phyloP scores from a whole-genome alignment of 2,888 invertebrate species.

The Orgyia antiqua region DNA sequence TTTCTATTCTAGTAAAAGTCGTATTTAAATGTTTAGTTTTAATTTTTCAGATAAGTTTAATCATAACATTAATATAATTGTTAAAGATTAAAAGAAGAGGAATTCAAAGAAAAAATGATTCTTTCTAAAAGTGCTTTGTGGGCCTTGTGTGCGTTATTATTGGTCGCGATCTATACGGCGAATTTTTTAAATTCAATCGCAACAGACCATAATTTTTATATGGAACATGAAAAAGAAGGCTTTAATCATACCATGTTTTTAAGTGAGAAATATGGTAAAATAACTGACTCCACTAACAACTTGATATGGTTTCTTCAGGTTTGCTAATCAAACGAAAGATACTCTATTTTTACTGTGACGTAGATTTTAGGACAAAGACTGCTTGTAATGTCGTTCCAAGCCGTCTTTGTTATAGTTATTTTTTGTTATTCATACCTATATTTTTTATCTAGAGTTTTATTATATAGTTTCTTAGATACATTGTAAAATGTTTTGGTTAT shows the following conservation, averaged over 20 bases:
- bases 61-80: slow-evolving; percentile 1
- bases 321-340: not conserved
- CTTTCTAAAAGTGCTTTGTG: slow-evolving; percentile 80
- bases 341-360: slow-evolving; percentile 13
- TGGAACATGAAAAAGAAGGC: slow-evolving; percentile 47
- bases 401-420: no score
- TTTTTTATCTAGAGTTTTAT: no score
- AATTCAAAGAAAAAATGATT: slow-evolving; percentile 68
- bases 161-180: slow-evolving; percentile 83
- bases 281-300: slow-evolving; percentile 76
- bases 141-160: slow-evolving; percentile 78
- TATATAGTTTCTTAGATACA: no score
- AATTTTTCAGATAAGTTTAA: not conserved
- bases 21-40: no score
- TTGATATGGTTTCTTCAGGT: slow-evolving; percentile 90
- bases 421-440: no score
- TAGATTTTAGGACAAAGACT: slow-evolving; percentile 20
- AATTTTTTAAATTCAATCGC: slow-evolving; percentile 83
- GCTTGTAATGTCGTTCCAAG: slow-evolving; percentile 2
- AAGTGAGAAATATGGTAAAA: slow-evolving; percentile 55
- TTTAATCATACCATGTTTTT: slow-evolving; percentile 51
- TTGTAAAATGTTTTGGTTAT: no score
- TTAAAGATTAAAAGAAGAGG: slow-evolving; percentile 11
- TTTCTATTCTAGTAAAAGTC: no score
- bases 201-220: slow-evolving; percentile 72